A percentile compares a stretch with the other conserved stretches of the same genome.
Evolutionary conservation across 2,113 vertebrate species (phyloP).

Genomic region (Oophaga pumilio): DNA sequence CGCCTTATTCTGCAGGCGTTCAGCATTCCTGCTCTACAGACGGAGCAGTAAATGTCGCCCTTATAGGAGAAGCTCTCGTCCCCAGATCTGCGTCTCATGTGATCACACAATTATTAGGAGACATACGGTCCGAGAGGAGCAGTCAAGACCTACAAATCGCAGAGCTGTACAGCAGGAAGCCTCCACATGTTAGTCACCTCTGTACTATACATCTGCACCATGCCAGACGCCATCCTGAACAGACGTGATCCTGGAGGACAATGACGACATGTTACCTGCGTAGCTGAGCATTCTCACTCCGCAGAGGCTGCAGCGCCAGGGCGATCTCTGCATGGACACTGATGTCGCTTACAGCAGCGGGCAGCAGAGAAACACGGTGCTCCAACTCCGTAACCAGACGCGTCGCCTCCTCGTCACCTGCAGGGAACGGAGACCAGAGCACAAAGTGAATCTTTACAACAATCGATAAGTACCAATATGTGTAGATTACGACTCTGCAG

Average conservation of each 20-base stretch:
- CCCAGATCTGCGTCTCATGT: no score
- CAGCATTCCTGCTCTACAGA: background rate
- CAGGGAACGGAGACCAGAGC: background rate
- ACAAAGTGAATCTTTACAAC: background rate
- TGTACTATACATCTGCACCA: no score
- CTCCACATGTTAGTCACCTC: no score
- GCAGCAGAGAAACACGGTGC: slow-evolving; percentile 71
- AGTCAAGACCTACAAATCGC: background rate
- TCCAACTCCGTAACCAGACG: slow-evolving; percentile 80
- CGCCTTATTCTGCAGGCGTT: background rate
- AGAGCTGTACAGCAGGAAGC: background rate
- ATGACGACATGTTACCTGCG: slow-evolving; percentile 72
- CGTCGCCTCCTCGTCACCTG: slow-evolving; percentile 77
- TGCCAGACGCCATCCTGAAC: background rate
- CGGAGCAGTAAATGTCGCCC: background rate
- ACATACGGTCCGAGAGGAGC: no score
- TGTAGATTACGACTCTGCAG: no score
- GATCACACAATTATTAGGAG: no score
- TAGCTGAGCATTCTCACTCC: slow-evolving; percentile 81
- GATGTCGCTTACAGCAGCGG: slow-evolving; percentile 62
- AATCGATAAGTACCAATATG: no score
- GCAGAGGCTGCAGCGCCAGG: slow-evolving; percentile 75
- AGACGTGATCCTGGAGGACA: background rate
- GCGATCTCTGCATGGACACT: slow-evolving; percentile 77
- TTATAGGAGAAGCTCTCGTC: background rate